Evolutionary conservation across 2,888 invertebrate genomes (phyloP).

Genomic region (Ecdyonurus torrentis): DNA sequence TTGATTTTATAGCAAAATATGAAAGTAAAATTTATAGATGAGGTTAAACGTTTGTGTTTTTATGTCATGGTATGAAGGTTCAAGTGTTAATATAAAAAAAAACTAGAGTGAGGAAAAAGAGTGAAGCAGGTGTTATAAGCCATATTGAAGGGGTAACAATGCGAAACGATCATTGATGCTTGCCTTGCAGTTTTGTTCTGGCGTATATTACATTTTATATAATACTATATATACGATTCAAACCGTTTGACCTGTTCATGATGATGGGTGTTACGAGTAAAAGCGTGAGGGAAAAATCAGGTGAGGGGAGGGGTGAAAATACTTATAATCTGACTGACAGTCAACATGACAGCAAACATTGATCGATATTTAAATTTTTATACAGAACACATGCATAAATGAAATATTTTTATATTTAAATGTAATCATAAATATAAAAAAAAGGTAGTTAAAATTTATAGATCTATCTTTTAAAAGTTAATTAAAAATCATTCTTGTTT

Average conservation of each 20-base stretch:
- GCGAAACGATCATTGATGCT: background rate
- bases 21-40: too few species aligned
- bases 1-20: too few species aligned
- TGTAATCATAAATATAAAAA: too few species aligned
- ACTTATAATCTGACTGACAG: background rate
- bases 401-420: background rate
- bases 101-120: background rate
- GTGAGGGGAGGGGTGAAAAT: background rate
- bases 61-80: background rate
- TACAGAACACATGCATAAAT: background rate
- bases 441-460: background rate
- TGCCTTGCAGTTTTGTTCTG: background rate
- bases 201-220: too few species aligned
- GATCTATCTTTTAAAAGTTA: background rate
- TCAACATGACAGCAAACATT: background rate
- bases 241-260: too few species aligned
- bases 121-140: background rate
- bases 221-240: too few species aligned
- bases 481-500: too few species aligned
- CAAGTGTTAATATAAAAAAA: background rate
- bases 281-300: too few species aligned
- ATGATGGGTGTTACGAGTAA: too few species aligned
- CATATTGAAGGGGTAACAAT: background rate
- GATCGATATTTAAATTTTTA: background rate
- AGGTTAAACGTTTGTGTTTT: background rate